A percentile compares a stretch with the other conserved stretches of the same genome.
Conservation (phyloP, 2,888 invertebrate species). For the Onthophagus sagittarius region DNA sequence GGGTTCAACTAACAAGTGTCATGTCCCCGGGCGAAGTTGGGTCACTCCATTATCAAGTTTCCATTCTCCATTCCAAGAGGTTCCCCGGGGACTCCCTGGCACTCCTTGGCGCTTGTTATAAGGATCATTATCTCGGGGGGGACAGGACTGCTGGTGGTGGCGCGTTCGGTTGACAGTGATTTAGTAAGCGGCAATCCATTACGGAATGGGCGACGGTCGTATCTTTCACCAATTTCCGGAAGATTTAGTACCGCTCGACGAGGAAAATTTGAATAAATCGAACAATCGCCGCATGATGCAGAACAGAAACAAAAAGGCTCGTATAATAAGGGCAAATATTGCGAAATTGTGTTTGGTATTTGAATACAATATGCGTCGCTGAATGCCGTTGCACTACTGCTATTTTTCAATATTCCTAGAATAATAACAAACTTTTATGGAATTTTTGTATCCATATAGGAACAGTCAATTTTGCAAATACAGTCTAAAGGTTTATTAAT, state of each 20-base stretch:
- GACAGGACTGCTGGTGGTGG: background rate
- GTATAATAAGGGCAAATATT: too few relatives aligned
- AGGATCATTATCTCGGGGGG: background rate
- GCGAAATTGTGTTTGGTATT: background rate
- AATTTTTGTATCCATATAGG: background rate
- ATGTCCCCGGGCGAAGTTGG: background rate
- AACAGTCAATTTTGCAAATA: too few relatives aligned
- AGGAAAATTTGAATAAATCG: background rate
- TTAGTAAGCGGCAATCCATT: constrained; percentile 11
- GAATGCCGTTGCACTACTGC: background rate
- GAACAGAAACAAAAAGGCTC: too few relatives aligned
- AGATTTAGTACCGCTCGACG: background rate
- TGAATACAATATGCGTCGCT: background rate
- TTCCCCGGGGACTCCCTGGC: background rate
- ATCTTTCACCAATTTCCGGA: background rate
- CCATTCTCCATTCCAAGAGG: background rate
- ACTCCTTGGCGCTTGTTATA: background rate
- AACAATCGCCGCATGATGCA: background rate
- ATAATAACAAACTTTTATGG: background rate
- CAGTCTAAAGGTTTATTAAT: too few relatives aligned
- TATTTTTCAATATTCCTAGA: background rate
- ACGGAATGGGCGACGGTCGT: background rate
- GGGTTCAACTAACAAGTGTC: background rate
- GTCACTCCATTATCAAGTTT: background rate
- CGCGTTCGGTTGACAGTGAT: constrained; percentile 4